Conservation (phyloP, 1,140 invertebrate species). For the Mesaphorura yosii region DNA sequence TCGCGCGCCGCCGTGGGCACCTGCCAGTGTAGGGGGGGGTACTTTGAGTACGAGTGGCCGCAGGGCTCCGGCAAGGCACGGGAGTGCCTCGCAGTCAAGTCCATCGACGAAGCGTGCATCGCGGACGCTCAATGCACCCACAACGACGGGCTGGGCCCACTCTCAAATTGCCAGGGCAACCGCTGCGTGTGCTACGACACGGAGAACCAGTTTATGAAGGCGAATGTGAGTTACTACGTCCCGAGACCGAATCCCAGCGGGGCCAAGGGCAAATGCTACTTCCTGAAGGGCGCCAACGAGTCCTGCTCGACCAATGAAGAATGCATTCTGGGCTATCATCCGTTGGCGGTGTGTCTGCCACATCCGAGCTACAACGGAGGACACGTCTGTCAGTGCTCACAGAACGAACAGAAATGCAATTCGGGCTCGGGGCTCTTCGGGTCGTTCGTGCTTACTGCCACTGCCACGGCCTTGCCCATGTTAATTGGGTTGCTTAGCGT, state of each 20-base stretch:
- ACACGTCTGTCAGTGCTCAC: not conserved
- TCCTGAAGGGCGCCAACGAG: not conserved
- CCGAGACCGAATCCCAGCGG: not conserved
- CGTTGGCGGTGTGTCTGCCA: not conserved
- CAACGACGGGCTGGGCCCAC: not conserved
- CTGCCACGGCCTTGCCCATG: no score
- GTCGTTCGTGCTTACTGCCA: not conserved
- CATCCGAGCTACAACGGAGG: not conserved
- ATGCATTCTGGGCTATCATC: not conserved
- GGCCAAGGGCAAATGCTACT: not conserved
- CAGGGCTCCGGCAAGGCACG: not conserved
- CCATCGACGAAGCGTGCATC: not conserved
- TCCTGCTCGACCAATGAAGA: not conserved
- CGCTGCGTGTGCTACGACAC: not conserved
- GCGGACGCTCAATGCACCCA: not conserved
- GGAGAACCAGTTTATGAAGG: no score
- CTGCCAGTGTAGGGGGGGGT: not conserved
- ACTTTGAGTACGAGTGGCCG: not conserved
- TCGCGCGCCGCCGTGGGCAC: not conserved
- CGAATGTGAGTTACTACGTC: not conserved
- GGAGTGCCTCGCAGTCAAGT: not conserved
- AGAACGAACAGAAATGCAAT: not conserved
- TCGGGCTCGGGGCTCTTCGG: not conserved
- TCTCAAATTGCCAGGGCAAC: not conserved
- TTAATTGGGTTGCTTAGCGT: no score